Percentiles rank a stretch among this genome's conserved stretches.
Evolutionary conservation across 2,797 vertebrate genomes (phyloP).

Genomic region (Propithecus perrieri): DNA sequence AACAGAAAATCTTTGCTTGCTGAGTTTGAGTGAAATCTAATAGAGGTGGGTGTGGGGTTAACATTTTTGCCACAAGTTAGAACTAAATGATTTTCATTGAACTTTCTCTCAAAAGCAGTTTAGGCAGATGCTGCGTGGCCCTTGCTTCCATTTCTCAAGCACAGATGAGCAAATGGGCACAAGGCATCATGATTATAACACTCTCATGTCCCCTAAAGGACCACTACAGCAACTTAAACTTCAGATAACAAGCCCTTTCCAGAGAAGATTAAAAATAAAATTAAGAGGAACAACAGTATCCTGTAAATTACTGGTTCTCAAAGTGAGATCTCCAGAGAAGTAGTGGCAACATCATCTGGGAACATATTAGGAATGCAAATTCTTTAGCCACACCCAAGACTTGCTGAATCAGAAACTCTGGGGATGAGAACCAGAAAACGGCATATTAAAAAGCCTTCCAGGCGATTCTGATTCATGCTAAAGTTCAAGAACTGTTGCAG

Average conservation of each 20-base stretch:
- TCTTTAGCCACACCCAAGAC: not conserved
- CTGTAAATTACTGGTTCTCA: not conserved
- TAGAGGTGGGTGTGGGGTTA: not conserved
- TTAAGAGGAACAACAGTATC: not conserved
- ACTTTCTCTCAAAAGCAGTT: not conserved
- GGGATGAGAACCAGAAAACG: not conserved
- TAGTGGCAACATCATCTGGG: not conserved
- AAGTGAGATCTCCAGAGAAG: not conserved
- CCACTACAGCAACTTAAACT: not conserved
- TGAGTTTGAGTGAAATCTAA: constrained; percentile 50
- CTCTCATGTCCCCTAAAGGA: not conserved
- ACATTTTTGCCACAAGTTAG: not conserved
- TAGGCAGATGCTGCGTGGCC: not conserved
- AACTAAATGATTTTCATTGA: constrained; percentile 7
- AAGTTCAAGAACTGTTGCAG: not conserved
- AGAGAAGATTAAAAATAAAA: not conserved
- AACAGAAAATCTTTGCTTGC: constrained; percentile 32
- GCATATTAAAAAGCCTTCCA: not conserved
- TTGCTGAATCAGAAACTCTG: not conserved
- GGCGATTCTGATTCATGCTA: not conserved
- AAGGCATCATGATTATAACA: not conserved
- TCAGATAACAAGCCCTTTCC: not conserved
- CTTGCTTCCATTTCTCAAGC: not conserved
- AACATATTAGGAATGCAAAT: not conserved
- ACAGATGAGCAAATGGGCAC: not conserved